phyloP scores from a whole-genome alignment of 2,113 vertebrate species.

The Amphiprion percula region DNA sequence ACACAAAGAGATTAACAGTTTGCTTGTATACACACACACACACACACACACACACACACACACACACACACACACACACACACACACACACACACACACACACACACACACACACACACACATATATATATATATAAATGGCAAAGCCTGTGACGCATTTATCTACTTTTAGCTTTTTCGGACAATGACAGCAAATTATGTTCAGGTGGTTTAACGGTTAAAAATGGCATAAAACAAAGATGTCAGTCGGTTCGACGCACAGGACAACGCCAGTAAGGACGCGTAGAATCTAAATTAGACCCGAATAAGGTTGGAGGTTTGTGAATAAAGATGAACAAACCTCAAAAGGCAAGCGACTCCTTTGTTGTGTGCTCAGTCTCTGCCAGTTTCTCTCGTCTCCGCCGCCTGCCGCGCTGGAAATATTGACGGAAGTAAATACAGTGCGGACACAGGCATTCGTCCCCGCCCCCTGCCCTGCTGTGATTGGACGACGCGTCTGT shows the following conservation, averaged over 20 bases:
- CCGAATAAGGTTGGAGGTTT: background rate
- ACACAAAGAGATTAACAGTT: background rate
- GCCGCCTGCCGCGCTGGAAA: conserved; percentile 47
- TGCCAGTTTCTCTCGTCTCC: conserved; percentile 24
- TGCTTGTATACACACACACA: too few relatives aligned
- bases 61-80: too few relatives aligned
- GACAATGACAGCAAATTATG: background rate
- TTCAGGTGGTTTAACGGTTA: background rate
- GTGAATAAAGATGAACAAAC: conserved; percentile 43
- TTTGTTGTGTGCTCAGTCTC: conserved; percentile 53
- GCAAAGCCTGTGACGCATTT: conserved; percentile 19
- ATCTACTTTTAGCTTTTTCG: background rate
- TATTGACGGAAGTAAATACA: conserved; percentile 89
- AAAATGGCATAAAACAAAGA: background rate
- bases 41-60: too few relatives aligned
- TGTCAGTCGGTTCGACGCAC: conserved; percentile 49
- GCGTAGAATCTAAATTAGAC: too few relatives aligned
- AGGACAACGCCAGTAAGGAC: background rate
- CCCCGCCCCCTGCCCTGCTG: conserved; percentile 43
- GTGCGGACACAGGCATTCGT: conserved; percentile 12
- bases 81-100: too few relatives aligned
- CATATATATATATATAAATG: background rate
- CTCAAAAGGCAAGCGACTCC: conserved; percentile 33
- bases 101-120: too few relatives aligned
- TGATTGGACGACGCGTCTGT: conserved; percentile 73